Conservation (phyloP, 2,888 invertebrate species). For the Conchocele bisecta region DNA sequence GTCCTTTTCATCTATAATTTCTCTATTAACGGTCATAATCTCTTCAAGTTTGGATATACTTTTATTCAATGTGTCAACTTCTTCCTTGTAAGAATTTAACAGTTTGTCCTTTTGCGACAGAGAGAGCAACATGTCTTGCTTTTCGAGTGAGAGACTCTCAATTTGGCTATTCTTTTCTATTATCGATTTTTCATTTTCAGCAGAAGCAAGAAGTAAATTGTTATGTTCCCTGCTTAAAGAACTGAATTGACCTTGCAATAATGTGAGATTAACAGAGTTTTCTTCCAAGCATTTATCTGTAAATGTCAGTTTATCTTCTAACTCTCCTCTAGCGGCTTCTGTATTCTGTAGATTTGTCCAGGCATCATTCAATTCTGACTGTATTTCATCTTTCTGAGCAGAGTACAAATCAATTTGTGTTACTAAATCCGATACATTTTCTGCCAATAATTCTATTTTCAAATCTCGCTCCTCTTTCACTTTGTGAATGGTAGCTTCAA, state of each 20-base stretch:
- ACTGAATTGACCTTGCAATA: conserved; percentile 15
- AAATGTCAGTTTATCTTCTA: conserved; percentile 35
- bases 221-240: conserved; percentile 22
- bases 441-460: conserved; percentile 46
- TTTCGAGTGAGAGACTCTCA: conserved; percentile 43
- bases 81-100: not conserved
- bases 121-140: conserved; percentile 37
- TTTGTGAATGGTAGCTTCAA: conserved; percentile 37
- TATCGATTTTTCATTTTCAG: conserved; percentile 34
- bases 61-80: not conserved
- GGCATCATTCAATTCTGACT: conserved; percentile 43
- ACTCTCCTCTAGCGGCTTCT: conserved; percentile 46
- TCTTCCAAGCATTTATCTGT: conserved; percentile 11
- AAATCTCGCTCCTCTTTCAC: conserved; percentile 51
- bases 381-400: conserved; percentile 43
- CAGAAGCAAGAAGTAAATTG: conserved; percentile 15
- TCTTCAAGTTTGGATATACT: not conserved
- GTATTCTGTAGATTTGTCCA: conserved; percentile 51
- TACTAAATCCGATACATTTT: conserved; percentile 53
- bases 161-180: conserved; percentile 39
- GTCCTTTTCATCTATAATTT: not conserved
- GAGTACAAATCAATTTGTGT: conserved; percentile 42
- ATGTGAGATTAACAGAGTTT: conserved; percentile 11
- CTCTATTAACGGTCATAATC: not conserved
- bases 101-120: conserved; percentile 32